Base-by-base conservation (phyloP, 2,113 vertebrate species). In the Grammomys surdaster region DNA sequence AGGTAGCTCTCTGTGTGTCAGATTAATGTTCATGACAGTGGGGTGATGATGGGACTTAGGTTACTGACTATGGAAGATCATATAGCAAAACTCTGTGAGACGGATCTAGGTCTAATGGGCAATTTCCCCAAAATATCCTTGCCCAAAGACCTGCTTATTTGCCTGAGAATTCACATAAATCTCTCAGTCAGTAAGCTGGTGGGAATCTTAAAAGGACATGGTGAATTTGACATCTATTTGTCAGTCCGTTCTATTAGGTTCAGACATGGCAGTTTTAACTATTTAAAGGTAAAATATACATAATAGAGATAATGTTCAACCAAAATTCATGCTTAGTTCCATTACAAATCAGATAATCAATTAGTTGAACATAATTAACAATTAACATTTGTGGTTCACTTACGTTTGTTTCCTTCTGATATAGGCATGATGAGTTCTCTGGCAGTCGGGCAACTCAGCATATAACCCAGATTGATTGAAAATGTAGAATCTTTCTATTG, bases 61-160 rank as follows among this genome's bases (percentile, higher is more conserved):
- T 58, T 20, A 22, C 3, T 85, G n/a, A 19, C 28, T 40, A 0
- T 75, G 56, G 43, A 22, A 54, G 16, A 31, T 20, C 24, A 36
- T 78, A 43, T 60, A 22, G 43, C 22, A 33, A 19, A n/a, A 10
- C 11, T 70, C 19, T 33, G 2, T 3, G 14, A 54, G 28, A 73
- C 1, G 16, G 43, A 2, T 40, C 10, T 22, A 36, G n/a, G 70
- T n/a, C 28, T 16, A 3, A 40, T 13, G 16, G 5, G 22, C 17
- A n/a, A 7, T 11, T 36, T 60, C 51, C 22, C 5, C 58, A n/a
- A 33, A 56, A 26, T 9, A 31, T n/a, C 54, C 10, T 33, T 40
- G 0, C 12, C 1, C 0, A 26, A 2, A 78, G 46, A n/a, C 11
- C 8, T 2, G 24, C 10, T n/a, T 33, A 51, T 22, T 1, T 28